Conservation (phyloP, 2,888 invertebrate species). For the Lithophane leautieri region DNA sequence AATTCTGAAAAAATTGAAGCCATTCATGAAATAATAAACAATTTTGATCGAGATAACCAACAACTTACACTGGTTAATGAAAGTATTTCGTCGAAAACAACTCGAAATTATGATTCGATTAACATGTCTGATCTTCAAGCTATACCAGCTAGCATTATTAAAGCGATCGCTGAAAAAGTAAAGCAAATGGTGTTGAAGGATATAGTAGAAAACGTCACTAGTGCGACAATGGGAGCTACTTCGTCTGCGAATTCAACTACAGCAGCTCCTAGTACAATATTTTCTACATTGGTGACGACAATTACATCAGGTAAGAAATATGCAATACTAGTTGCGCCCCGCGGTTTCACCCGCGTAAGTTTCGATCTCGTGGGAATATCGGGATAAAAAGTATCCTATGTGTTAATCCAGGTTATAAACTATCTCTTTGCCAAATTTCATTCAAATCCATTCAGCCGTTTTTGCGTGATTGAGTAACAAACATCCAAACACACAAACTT, state of each 20-base stretch:
- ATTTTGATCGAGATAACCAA: conserved; percentile 3
- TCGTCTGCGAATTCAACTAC: conserved; percentile 30
- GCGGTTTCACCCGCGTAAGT: no score
- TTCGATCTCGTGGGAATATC: no score
- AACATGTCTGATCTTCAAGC: conserved; percentile 18
- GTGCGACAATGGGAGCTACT: conserved; percentile 35
- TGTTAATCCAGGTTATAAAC: no score
- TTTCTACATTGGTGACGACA: conserved; percentile 28
- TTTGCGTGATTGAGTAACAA: no score
- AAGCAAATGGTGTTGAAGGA: conserved; percentile 79
- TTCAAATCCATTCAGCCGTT: no score
- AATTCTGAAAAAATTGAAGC: conserved; percentile 8
- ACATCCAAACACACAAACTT: no score
- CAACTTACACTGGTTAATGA: background rate
- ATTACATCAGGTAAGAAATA: conserved; percentile 41
- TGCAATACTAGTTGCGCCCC: no score
- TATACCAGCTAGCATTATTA: conserved; percentile 67
- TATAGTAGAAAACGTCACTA: conserved; percentile 67
- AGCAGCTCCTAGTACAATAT: conserved; percentile 39
- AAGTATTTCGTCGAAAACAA: background rate
- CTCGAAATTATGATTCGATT: background rate
- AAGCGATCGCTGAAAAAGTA: conserved; percentile 79
- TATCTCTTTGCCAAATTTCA: no score
- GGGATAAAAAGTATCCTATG: no score
- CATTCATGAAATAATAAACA: conserved; percentile 9